Conservation (phyloP, 2,888 invertebrate genomes). For the Drosophila helvetica region DNA sequence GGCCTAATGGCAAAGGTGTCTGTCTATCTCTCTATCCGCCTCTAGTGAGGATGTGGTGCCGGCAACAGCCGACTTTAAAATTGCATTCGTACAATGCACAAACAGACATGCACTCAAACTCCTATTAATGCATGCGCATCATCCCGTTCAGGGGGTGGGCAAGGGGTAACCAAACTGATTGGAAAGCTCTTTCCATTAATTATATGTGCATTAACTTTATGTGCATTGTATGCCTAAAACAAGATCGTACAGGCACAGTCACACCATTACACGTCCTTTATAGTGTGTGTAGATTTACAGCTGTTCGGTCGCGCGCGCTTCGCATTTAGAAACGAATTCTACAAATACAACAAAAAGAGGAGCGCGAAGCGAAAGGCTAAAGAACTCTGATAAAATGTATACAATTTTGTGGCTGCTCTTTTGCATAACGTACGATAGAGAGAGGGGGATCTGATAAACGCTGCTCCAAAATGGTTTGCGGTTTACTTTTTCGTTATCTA, state of each 20-base stretch:
- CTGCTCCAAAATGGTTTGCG: slow-evolving; percentile 6
- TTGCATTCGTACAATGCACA: not conserved
- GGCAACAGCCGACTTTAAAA: slow-evolving; percentile 7
- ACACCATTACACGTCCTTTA: slow-evolving; percentile 7
- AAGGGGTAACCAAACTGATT: not conserved
- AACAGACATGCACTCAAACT: not conserved
- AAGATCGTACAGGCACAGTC: slow-evolving; percentile 26
- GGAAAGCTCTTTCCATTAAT: too few relatives aligned
- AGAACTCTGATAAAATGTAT: slow-evolving; percentile 49
- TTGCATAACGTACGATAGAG: slow-evolving; percentile 20
- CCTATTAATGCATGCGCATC: too few relatives aligned
- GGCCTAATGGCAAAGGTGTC: slow-evolving; percentile 4
- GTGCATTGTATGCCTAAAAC: slow-evolving; percentile 35
- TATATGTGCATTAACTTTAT: too few relatives aligned
- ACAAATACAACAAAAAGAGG: slow-evolving; percentile 24
- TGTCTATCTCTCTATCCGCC: not conserved
- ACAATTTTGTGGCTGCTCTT: slow-evolving; percentile 11
- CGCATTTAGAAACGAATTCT: slow-evolving; percentile 26
- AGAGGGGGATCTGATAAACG: slow-evolving; percentile 13
- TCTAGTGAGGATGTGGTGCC: too few relatives aligned
- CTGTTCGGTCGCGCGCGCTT: slow-evolving; percentile 28
- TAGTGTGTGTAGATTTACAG: slow-evolving; percentile 8
- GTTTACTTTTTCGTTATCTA: slow-evolving; percentile 8
- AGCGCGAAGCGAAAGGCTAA: slow-evolving; percentile 39
- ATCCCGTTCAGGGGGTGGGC: too few relatives aligned